Evolutionary conservation across 2,113 vertebrate species (phyloP).

Genomic region (Calidris pygmaea): DNA sequence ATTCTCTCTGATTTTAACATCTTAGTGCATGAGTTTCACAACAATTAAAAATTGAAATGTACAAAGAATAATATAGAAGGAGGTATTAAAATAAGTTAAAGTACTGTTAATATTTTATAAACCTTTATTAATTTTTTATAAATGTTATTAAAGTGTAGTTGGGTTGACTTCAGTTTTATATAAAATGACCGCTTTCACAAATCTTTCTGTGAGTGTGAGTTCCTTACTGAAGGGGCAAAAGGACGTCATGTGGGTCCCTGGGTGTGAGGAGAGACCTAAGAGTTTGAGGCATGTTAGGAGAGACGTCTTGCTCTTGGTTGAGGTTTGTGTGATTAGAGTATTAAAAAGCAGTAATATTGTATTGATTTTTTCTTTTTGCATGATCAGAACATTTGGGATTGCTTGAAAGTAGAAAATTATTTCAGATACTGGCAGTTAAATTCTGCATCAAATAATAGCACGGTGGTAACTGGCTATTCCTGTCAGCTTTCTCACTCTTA

Average conservation of each 20-base stretch:
- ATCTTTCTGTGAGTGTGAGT: background rate
- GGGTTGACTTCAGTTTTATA: conserved; percentile 46
- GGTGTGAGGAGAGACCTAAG: background rate
- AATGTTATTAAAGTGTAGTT: conserved; percentile 47
- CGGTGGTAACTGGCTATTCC: background rate
- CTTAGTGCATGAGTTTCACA: conserved; percentile 57
- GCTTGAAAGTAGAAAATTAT: background rate
- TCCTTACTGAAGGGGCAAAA: background rate
- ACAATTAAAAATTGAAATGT: conserved; percentile 71
- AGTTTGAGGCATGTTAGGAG: background rate
- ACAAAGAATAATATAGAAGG: conserved; percentile 61
- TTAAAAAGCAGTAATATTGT: background rate
- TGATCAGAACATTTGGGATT: background rate
- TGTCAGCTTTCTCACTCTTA: background rate
- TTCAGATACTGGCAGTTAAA: background rate
- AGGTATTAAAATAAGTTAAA: conserved; percentile 63
- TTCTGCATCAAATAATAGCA: background rate
- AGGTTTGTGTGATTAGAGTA: background rate
- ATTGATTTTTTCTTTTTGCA: background rate
- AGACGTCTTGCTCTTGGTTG: background rate
- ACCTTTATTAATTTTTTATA: conserved; percentile 74
- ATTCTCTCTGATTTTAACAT: conserved; percentile 52
- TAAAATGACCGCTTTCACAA: conserved; percentile 15
- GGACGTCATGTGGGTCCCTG: background rate
- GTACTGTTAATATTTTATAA: conserved; percentile 74